Conservation (phyloP, 2,113 vertebrate species). For the Marmota flaviventris region DNA sequence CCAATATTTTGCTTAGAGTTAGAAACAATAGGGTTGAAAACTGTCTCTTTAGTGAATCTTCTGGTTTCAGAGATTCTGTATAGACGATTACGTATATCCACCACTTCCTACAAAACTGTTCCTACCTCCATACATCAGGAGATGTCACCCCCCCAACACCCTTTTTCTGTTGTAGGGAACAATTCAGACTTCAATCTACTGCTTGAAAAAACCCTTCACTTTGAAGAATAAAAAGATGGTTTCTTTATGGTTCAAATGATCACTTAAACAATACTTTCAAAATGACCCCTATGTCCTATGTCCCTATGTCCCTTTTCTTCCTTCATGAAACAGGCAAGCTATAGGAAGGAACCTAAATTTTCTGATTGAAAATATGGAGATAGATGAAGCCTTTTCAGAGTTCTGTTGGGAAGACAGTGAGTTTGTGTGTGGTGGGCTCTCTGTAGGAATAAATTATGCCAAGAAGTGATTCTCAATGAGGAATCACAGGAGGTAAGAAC, state of each 20-base stretch:
- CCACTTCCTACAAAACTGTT: not conserved
- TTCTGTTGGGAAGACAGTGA: not conserved
- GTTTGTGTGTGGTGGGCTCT: not conserved
- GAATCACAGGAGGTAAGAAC: not conserved
- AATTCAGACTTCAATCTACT: not conserved
- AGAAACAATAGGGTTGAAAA: conserved; percentile 54
- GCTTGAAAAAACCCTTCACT: not conserved
- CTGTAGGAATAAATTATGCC: not conserved
- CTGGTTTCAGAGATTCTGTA: not conserved
- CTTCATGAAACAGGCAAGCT: not conserved
- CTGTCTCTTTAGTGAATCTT: conserved; percentile 20
- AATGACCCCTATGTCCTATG: not conserved
- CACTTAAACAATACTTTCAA: conserved; percentile 2
- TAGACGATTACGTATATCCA: not conserved
- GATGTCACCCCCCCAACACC: not conserved
- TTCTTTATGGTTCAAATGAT: conserved; percentile 31
- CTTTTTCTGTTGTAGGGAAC: not conserved
- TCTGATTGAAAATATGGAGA: conserved; percentile 13
- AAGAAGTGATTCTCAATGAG: not conserved
- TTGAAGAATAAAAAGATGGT: conserved; percentile 41
- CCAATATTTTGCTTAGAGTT: conserved; percentile 61
- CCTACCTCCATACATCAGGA: not conserved
- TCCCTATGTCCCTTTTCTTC: not conserved
- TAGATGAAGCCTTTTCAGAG: not conserved
- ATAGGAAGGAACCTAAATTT: not conserved